Evolutionary conservation across 2,113 vertebrate species (phyloP).

Genomic region (Macrotis lagotis): DNA sequence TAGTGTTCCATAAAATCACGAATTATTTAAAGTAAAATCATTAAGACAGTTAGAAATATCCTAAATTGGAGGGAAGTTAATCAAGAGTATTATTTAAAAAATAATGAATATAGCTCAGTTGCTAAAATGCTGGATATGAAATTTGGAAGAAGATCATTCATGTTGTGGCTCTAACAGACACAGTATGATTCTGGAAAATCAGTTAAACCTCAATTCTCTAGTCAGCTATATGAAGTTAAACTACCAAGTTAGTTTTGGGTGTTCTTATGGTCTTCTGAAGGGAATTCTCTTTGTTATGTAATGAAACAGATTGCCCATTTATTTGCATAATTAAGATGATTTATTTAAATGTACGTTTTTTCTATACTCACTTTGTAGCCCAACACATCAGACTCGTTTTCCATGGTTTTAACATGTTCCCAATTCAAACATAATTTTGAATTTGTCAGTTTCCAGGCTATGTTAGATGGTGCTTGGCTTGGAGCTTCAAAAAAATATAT

Average conservation of each 20-base stretch:
- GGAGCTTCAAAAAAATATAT: constrained; percentile 85
- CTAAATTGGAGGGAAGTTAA: background rate
- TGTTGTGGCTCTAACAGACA: background rate
- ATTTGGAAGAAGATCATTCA: background rate
- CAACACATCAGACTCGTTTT: constrained; percentile 92
- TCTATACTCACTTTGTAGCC: constrained; percentile 91
- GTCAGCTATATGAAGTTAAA: background rate
- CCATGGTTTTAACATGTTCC: constrained; percentile 92
- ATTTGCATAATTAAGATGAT: background rate
- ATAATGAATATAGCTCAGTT: background rate
- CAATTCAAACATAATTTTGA: constrained; percentile 93
- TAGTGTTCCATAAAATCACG: background rate
- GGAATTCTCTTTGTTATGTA: background rate
- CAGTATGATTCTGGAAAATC: background rate
- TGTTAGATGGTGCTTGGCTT: constrained; percentile 89
- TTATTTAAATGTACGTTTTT: background rate
- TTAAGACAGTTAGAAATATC: background rate
- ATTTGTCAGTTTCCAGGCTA: constrained; percentile 91
- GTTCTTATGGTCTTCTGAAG: background rate
- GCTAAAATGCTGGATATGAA: background rate
- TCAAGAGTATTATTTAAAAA: background rate
- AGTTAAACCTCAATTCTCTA: background rate
- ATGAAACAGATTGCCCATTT: background rate
- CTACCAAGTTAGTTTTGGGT: background rate
- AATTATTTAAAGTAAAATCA: background rate